Percentiles rank a stretch among this genome's conserved stretches.
phyloP scores from a whole-genome alignment of 64 coral and sea anemone genomes.

The Platygyra sinensis region DNA sequence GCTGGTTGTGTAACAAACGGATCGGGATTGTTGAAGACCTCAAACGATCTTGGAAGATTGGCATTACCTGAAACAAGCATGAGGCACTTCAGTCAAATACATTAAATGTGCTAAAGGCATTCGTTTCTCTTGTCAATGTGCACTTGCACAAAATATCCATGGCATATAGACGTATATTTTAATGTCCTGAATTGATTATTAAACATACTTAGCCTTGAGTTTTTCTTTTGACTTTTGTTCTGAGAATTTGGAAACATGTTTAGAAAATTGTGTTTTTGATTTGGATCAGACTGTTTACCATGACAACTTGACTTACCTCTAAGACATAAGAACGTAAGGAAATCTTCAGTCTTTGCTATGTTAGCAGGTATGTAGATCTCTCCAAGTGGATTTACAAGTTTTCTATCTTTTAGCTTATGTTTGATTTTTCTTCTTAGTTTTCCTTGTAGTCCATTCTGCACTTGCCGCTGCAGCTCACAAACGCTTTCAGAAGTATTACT shows the following conservation, averaged over 20 bases:
- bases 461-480: neutral
- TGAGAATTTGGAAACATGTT: too few relatives aligned
- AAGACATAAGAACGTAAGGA: constrained; percentile 73
- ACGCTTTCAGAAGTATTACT: neutral
- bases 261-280: neutral
- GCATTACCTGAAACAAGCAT: constrained; percentile 5
- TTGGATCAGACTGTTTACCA: neutral
- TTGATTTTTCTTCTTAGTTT: neutral
- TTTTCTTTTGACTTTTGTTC: too few relatives aligned
- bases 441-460: neutral
- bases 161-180: too few relatives aligned
- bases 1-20: constrained; percentile 21
- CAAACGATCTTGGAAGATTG: constrained; percentile 41
- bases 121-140: too few relatives aligned
- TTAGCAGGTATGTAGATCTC: constrained; percentile 37
- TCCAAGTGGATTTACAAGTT: constrained; percentile 19
- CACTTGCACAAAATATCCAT: too few relatives aligned
- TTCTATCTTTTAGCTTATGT: constrained; percentile 35
- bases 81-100: neutral
- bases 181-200: too few relatives aligned
- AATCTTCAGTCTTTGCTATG: constrained; percentile 77
- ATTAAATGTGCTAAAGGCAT: too few relatives aligned
- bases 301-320: constrained; percentile 44
- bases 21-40: constrained; percentile 42
- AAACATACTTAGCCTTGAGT: too few relatives aligned